Evolutionary conservation across 2,113 vertebrate genomes (phyloP).

Genomic region (Pelecanoides urinatrix): DNA sequence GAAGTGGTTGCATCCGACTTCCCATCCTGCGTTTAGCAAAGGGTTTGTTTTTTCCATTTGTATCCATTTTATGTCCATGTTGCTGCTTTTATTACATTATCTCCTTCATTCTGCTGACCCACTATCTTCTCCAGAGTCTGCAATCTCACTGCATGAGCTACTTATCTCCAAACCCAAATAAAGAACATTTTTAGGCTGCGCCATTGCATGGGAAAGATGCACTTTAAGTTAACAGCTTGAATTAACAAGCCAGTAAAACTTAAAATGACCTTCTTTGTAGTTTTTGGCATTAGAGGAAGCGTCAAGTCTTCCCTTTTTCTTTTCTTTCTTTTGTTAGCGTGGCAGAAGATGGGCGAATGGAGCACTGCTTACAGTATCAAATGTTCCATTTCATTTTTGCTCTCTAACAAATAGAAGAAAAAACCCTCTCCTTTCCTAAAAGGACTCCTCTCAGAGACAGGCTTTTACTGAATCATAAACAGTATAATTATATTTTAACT

Average conservation of each 20-base stretch:
- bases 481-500: conserved; percentile 15
- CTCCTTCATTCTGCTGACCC: not conserved
- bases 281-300: not conserved
- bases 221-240: not conserved
- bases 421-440: not conserved
- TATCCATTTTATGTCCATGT: not conserved
- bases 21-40: not conserved
- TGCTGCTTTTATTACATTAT: not conserved
- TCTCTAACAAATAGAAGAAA: not conserved
- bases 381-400: not conserved
- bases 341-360: not conserved
- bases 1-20: accelerated
- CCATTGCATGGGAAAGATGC: not conserved
- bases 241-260: conserved; percentile 55
- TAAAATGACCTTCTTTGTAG: not conserved
- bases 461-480: not conserved
- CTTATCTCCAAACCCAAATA: conserved; percentile 34
- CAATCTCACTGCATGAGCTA: not conserved
- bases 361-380: not conserved
- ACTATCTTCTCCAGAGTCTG: not conserved
- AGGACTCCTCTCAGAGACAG: not conserved
- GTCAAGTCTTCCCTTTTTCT: not conserved
- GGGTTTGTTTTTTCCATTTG: not conserved
- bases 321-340: not conserved
- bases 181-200: not conserved